These are phyloP conservation scores for Heliconius cydno DNA, from an alignment of 2,888 invertebrate genomes.

Conservation along the genomic window DNA sequence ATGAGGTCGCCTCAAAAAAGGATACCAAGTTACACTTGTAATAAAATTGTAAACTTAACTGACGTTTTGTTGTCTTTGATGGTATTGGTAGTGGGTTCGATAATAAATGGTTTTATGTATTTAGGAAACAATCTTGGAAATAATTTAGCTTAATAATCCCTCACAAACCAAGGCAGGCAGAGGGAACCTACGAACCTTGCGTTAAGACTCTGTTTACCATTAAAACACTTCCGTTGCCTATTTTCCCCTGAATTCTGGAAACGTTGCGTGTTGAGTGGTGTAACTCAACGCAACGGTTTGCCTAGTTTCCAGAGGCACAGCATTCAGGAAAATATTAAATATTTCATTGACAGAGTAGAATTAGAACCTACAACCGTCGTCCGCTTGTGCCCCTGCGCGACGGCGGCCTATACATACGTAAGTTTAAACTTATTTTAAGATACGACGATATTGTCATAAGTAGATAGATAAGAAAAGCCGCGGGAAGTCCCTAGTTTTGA, in stretches of 20 bases:
- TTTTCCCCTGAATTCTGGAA: not conserved
- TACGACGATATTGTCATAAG: slow-evolving; percentile 9
- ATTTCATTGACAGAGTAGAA: not conserved
- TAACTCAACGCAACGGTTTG: too few relatives aligned
- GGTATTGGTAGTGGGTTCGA: not conserved
- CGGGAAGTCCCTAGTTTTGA: slow-evolving; percentile 53
- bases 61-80: slow-evolving; percentile 9
- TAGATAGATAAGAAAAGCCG: slow-evolving; percentile 36
- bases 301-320: too few relatives aligned
- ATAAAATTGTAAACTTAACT: slow-evolving; percentile 23
- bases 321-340: not conserved
- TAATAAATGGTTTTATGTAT: not conserved
- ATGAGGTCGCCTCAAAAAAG: slow-evolving; percentile 35
- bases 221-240: not conserved
- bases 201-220: too few relatives aligned
- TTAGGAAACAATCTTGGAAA: not conserved
- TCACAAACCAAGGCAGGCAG: too few relatives aligned
- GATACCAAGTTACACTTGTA: slow-evolving; percentile 26
- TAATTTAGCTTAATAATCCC: too few relatives aligned
- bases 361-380: not conserved
- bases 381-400: not conserved
- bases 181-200: not conserved
- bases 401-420: not conserved
- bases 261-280: not conserved
- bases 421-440: not conserved